Evolutionary conservation across 2,888 invertebrate species (phyloP).

Genomic region (Seira ritae): DNA sequence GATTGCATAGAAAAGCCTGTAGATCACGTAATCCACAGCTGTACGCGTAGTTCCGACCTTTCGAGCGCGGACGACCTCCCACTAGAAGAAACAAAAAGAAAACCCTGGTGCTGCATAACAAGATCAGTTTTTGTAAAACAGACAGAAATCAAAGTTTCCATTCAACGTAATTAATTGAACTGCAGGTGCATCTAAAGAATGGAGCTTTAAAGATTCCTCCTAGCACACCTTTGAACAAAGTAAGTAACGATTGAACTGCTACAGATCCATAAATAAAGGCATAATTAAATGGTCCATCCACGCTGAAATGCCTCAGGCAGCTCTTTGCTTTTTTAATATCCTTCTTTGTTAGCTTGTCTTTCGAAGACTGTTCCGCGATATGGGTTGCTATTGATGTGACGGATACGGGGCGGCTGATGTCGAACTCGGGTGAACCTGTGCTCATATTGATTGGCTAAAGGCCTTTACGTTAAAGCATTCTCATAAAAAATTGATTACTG

Average conservation of each 20-base stretch:
- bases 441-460: too few species aligned
- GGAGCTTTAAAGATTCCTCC: too few species aligned
- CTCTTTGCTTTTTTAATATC: too few species aligned
- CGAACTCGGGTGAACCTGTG: too few species aligned
- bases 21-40: slow-evolving; percentile 55
- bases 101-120: background rate
- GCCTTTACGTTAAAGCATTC: too few species aligned
- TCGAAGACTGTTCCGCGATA: too few species aligned
- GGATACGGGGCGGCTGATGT: too few species aligned
- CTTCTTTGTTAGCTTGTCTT: too few species aligned
- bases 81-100: slow-evolving; percentile 25
- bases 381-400: too few species aligned
- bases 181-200: background rate
- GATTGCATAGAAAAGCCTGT: slow-evolving; percentile 56
- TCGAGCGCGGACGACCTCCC: slow-evolving; percentile 55
- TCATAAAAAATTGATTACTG: too few species aligned
- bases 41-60: slow-evolving; percentile 54
- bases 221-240: too few species aligned
- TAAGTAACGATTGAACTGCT: too few species aligned
- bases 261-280: slow-evolving; percentile 50
- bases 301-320: background rate
- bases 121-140: background rate
- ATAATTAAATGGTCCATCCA: slow-evolving; percentile 37
- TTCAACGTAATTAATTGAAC: background rate
- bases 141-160: background rate